Conservation (phyloP, 2,888 invertebrate species). For the Amorpha juglandis region DNA sequence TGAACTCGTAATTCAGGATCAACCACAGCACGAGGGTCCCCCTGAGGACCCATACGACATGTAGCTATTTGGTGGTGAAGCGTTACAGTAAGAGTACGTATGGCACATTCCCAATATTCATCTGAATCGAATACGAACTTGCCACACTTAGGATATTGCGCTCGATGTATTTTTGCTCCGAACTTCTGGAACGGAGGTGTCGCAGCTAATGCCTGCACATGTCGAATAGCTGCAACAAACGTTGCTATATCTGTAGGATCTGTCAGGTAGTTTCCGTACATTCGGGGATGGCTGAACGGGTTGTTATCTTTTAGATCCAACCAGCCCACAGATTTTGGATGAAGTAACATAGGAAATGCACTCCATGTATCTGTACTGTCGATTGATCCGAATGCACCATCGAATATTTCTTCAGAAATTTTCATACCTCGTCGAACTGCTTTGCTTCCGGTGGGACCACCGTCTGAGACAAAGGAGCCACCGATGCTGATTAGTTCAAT, state of each 20-base stretch:
- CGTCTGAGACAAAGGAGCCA: slow-evolving; percentile 70
- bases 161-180: slow-evolving; percentile 79
- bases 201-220: slow-evolving; percentile 73
- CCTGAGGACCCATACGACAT: slow-evolving; percentile 86
- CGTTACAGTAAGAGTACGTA: slow-evolving; percentile 84
- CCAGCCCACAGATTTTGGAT: slow-evolving; percentile 88
- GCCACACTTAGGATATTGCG: slow-evolving; percentile 85
- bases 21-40: slow-evolving; percentile 86
- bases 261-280: slow-evolving; percentile 88
- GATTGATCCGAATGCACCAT: slow-evolving; percentile 70
- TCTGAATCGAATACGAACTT: slow-evolving; percentile 77
- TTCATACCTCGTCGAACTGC: slow-evolving; percentile 71
- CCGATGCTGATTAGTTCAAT: slow-evolving; percentile 88
- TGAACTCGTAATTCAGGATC: slow-evolving; percentile 83
- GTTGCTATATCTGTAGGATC: slow-evolving; percentile 86
- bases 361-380: slow-evolving; percentile 79
- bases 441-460: slow-evolving; percentile 64
- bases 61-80: slow-evolving; percentile 87
- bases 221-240: slow-evolving; percentile 84
- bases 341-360: slow-evolving; percentile 86
- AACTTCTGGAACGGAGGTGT: slow-evolving; percentile 80
- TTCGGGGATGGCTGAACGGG: slow-evolving; percentile 86
- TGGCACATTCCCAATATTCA: slow-evolving; percentile 87
- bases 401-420: slow-evolving; percentile 70
- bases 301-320: slow-evolving; percentile 86